A percentile compares a stretch with the other conserved stretches of the same genome.
These are phyloP conservation scores for Glaucidium brasilianum DNA, from an alignment of 2,113 vertebrate genomes.

Conservation along the genomic window DNA sequence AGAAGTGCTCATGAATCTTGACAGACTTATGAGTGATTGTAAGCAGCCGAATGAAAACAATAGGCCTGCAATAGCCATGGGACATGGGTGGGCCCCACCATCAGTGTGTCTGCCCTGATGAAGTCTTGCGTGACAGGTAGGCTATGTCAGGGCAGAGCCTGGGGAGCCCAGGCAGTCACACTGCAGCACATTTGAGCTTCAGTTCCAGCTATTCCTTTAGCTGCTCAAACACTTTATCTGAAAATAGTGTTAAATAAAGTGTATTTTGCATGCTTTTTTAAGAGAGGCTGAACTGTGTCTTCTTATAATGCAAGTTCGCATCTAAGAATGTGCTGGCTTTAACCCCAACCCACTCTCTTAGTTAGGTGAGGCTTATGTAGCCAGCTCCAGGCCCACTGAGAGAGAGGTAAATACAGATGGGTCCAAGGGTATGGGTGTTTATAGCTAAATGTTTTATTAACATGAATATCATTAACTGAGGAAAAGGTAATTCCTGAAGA, in stretches of 20 bases:
- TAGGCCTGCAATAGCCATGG: not conserved
- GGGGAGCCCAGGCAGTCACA: not conserved
- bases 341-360: not conserved
- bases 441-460: not conserved
- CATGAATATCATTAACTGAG: not conserved
- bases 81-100: not conserved
- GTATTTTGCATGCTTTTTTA: not conserved
- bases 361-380: not conserved
- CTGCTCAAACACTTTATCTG: not conserved
- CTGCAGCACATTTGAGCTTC: not conserved
- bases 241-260: not conserved
- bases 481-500: not conserved
- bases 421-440: not conserved
- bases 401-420: not conserved
- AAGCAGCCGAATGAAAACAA: conserved; percentile 47
- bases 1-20: conserved; percentile 41
- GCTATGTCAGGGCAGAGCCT: not conserved
- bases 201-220: not conserved
- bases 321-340: not conserved
- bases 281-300: not conserved
- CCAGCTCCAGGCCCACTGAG: not conserved
- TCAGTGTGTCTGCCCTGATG: not conserved
- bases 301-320: not conserved
- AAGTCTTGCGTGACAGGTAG: not conserved
- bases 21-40: conserved; percentile 60